These are phyloP conservation scores for Atlantisia rogersi DNA, from an alignment of 2,113 vertebrate species.

Conservation along the genomic window DNA sequence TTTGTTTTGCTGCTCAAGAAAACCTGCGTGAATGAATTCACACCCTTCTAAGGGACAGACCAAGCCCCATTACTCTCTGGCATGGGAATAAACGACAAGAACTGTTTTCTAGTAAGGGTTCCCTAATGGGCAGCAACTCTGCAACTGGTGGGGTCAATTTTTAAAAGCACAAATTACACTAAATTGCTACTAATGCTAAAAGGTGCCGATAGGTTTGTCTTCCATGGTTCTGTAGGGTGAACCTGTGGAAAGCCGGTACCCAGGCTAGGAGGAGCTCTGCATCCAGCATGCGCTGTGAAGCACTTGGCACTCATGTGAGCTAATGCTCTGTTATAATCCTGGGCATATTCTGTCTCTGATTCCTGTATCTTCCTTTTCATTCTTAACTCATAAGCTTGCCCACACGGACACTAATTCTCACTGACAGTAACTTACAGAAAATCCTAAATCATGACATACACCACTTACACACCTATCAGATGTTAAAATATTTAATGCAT, in stretches of 20 bases:
- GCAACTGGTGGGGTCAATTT: background rate
- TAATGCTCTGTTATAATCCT: background rate
- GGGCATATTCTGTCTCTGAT: background rate
- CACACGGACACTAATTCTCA: background rate
- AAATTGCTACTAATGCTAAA: background rate
- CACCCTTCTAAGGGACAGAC: background rate
- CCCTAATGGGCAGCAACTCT: background rate
- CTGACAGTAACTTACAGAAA: slow-evolving; percentile 10
- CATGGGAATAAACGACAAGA: background rate
- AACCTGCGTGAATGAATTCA: background rate
- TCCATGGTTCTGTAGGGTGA: background rate
- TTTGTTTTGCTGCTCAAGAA: background rate
- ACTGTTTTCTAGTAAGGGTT: background rate
- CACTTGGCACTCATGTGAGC: background rate
- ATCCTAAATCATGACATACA: background rate
- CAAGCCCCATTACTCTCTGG: background rate
- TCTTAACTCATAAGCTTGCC: background rate
- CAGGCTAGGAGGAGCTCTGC: background rate
- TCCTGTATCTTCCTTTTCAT: background rate
- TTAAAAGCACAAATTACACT: background rate
- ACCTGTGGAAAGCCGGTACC: background rate
- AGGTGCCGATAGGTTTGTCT: background rate
- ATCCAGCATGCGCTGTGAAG: rapidly evolving
- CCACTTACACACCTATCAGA: background rate
- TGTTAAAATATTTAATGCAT: slow-evolving; percentile 16